Evolutionary conservation across 2,888 invertebrate species (phyloP).

Genomic region (Deroplatys truncata): DNA sequence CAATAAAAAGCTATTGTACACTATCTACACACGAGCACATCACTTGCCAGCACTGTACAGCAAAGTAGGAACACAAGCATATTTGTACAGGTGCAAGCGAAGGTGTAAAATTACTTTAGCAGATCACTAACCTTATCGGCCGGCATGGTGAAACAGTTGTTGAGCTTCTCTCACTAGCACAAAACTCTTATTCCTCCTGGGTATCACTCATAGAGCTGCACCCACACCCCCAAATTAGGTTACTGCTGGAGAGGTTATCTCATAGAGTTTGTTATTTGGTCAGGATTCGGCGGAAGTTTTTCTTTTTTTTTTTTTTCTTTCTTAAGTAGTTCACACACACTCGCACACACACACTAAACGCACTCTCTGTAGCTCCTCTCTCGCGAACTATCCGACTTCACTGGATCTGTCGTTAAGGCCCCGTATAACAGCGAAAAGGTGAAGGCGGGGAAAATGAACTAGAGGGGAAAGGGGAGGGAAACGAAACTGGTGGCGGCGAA

Average conservation of each 20-base stretch:
- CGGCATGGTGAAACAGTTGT: constrained; percentile 25
- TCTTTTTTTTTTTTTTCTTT: not conserved
- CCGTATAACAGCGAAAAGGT: not conserved
- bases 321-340: not conserved
- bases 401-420: not conserved
- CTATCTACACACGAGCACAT: not conserved
- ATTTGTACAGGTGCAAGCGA: not conserved
- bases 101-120: not conserved
- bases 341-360: not conserved
- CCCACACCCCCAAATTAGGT: not conserved
- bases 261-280: not conserved
- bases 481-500: not conserved
- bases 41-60: not conserved
- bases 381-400: not conserved
- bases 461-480: not conserved
- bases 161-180: not conserved
- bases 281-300: not conserved
- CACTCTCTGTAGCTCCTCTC: not conserved
- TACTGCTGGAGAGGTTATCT: not conserved
- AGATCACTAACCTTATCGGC: constrained; percentile 30
- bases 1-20: not conserved
- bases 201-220: not conserved
- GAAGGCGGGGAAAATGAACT: not conserved
- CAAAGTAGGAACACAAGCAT: constrained; percentile 3
- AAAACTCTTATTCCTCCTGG: not conserved